Evolutionary conservation across 2,113 vertebrate species (phyloP).

Genomic region (Aegotheles bennettii): DNA sequence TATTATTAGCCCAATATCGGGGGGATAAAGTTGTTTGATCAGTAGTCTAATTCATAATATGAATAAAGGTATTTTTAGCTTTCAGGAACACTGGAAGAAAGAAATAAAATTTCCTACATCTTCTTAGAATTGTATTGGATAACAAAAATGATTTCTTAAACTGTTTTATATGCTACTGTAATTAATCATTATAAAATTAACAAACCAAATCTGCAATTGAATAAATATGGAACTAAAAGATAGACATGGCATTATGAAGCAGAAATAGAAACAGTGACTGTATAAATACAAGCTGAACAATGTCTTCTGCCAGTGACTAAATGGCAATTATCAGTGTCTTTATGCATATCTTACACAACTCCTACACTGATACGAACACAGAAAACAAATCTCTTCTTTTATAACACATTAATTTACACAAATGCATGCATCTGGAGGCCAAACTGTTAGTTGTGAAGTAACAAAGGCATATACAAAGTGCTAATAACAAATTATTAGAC

Average conservation of each 20-base stretch:
- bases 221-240: constrained; percentile 21
- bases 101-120: background rate
- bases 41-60: background rate
- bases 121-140: background rate
- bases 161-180: background rate
- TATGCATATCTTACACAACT: background rate
- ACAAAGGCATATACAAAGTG: constrained; percentile 72
- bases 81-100: constrained; percentile 32
- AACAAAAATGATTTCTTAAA: background rate
- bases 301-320: constrained; percentile 39
- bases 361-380: constrained; percentile 47
- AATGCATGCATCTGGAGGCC: constrained; percentile 75
- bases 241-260: background rate
- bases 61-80: background rate
- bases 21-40: background rate
- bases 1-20: background rate
- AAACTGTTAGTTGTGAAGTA: constrained; percentile 75
- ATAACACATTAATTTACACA: constrained; percentile 52
- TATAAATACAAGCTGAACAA: constrained; percentile 13
- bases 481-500: constrained; percentile 70
- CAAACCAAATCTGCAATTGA: constrained; percentile 15
- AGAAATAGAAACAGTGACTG: constrained; percentile 33
- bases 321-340: background rate
- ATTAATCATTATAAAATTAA: constrained; percentile 38
- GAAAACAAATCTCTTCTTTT: constrained; percentile 29